Evolutionary conservation across 1,140 invertebrate genomes (phyloP).

Genomic region (Hestina assimilis): DNA sequence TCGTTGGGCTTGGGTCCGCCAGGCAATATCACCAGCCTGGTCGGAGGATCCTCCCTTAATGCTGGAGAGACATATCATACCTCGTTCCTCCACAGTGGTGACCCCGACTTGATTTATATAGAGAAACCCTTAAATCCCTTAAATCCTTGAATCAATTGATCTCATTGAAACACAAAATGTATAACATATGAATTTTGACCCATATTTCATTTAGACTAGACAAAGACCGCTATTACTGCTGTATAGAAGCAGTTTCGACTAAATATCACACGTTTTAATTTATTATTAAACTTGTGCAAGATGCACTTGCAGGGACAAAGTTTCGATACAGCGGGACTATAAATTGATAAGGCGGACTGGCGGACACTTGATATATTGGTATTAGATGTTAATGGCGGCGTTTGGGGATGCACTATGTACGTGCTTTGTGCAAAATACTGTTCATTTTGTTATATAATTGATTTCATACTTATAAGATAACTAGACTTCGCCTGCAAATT

Average conservation of each 20-base stretch:
- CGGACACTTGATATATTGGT: conserved; percentile 42
- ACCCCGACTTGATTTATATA: too few relatives aligned
- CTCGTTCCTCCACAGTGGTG: too few relatives aligned
- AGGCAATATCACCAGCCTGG: too few relatives aligned
- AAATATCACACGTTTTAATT: conserved; percentile 59
- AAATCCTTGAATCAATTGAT: too few relatives aligned
- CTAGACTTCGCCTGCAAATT: too few relatives aligned
- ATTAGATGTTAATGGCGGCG: conserved; percentile 38
- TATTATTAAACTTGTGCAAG: conserved; percentile 59
- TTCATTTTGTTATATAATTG: background rate
- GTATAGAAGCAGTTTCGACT: conserved; percentile 24
- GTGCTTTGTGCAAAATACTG: background rate
- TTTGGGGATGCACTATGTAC: background rate
- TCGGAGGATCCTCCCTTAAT: too few relatives aligned
- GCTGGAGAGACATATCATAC: too few relatives aligned
- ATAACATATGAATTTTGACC: too few relatives aligned
- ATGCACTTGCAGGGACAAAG: conserved; percentile 46
- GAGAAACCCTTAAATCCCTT: too few relatives aligned
- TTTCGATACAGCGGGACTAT: conserved; percentile 60
- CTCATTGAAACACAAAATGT: background rate
- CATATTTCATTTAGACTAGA: too few relatives aligned
- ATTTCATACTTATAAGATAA: too few relatives aligned
- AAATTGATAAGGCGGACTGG: conserved; percentile 47
- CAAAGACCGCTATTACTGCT: background rate
- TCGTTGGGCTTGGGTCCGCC: too few relatives aligned